phyloP scores from a whole-genome alignment of 2,797 vertebrate species.

The Sebastes minor region DNA sequence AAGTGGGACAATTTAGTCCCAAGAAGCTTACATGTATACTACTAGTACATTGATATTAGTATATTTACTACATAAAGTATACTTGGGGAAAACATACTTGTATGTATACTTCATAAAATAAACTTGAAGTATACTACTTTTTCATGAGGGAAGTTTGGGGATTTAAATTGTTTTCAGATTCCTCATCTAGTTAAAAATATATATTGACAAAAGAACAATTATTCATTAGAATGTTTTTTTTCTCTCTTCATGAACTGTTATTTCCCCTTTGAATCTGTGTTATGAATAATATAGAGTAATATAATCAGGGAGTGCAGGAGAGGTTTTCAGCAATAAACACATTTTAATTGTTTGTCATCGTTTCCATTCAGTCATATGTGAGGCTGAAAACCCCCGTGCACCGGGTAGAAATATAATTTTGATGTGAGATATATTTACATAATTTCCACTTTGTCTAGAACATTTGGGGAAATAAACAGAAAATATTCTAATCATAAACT shows the following conservation, averaged over 20 bases:
- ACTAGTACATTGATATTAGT: no score
- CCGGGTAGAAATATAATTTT: not conserved
- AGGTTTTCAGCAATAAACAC: not conserved
- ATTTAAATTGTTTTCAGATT: no score
- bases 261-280: not conserved
- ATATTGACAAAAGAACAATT: not conserved
- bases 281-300: not conserved
- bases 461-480: not conserved
- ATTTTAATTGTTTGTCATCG: not conserved
- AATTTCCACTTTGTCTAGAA: conserved; percentile 3
- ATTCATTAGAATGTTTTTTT: not conserved
- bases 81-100: no score
- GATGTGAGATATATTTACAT: not conserved
- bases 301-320: not conserved
- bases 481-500: not conserved
- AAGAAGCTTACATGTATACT: no score
- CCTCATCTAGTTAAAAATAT: not conserved
- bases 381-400: not conserved
- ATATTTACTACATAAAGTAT: no score
- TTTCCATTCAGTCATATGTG: not conserved
- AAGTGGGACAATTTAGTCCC: no score
- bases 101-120: no score
- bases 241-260: not conserved
- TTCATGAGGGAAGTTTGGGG: no score
- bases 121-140: no score